Evolutionary conservation across 1,140 invertebrate species (phyloP).

Genomic region (Diprion similis): DNA sequence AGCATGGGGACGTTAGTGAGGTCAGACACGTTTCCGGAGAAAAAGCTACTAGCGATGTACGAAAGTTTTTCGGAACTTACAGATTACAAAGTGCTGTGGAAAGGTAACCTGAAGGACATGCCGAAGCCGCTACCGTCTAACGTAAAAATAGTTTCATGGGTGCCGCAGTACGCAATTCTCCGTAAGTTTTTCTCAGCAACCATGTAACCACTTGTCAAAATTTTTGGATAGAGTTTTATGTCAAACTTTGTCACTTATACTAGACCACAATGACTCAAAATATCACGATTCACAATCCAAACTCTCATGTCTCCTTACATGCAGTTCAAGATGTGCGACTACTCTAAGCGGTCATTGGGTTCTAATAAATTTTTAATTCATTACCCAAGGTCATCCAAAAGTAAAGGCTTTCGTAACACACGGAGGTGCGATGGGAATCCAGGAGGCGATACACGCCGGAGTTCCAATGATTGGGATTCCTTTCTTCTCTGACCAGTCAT

Average conservation of each 20-base stretch:
- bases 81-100: slow-evolving; percentile 43
- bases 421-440: slow-evolving; percentile 57
- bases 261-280: too few species aligned
- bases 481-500: slow-evolving; percentile 48
- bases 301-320: too few species aligned
- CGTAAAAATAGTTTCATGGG: slow-evolving; percentile 67
- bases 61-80: slow-evolving; percentile 41
- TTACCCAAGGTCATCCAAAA: slow-evolving; percentile 29
- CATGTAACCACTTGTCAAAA: too few species aligned
- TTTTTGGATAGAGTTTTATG: too few species aligned
- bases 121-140: slow-evolving; percentile 63
- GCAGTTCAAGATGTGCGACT: too few species aligned
- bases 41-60: slow-evolving; percentile 34
- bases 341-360: too few species aligned
- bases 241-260: too few species aligned
- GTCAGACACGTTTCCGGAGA: slow-evolving; percentile 61
- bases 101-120: slow-evolving; percentile 36
- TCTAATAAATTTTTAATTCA: too few species aligned
- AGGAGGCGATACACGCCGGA: slow-evolving; percentile 58
- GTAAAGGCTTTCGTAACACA: slow-evolving; percentile 58
- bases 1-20: slow-evolving; percentile 77
- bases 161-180: slow-evolving; percentile 70
- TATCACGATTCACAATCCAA: too few species aligned
- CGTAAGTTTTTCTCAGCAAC: slow-evolving; percentile 48
- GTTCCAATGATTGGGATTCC: slow-evolving; percentile 59